Base-by-base conservation (phyloP, 1,140 invertebrate genomes). In the Apis mellifera region DNA sequence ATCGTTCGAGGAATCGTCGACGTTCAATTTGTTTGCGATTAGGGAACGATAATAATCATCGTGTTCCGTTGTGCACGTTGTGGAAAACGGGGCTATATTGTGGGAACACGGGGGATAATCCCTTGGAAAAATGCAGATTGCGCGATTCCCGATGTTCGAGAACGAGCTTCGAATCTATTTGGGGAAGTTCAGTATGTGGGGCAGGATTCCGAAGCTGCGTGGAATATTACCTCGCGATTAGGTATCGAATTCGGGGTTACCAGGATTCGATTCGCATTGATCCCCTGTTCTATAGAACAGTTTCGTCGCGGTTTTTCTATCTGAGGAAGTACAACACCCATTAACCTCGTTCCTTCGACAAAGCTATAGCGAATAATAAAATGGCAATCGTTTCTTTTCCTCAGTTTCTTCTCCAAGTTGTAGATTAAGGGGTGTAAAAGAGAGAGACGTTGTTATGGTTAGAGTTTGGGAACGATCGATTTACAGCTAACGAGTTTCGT, bases 261-360 rank as follows among this genome's bases (percentile, higher is more conserved):
- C 69, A 62, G 60, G 65, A 85, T 83, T 78, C 74, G 84, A 86
- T 78, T 86, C 73, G 32, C 54, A 75, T 64, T 74, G 60, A 62
- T 75, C 77, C 77, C 79, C 65, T 57, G 70, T 15, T 48, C 42
- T 42, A 42, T 42, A 57, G 54, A 57, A 77, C 73, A 69, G 65
- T 72, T 76, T 48, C 17, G 42, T 54, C 71, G 59, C 48, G 17
- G 48, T 26, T 17, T 42, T 60, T 59, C 57, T 13, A n/a, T n/a
- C n/a, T 11, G 55, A 54, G 48, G 32, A n/a, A 59, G 32, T 59
- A 23, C 55, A 72, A 76, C 59, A 68, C 26, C 59, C 54, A 75
- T 79, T 75, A 76, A 83, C 71, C 71, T 70, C 78, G 68, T 76
- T 83, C 66, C 64, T 15, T 42, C 21, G 60, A 66, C 23, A 1